A percentile compares a stretch with the other conserved stretches of the same genome.
Conservation (phyloP, 2,888 invertebrate genomes). For the Aphidoletes aphidimyza region DNA sequence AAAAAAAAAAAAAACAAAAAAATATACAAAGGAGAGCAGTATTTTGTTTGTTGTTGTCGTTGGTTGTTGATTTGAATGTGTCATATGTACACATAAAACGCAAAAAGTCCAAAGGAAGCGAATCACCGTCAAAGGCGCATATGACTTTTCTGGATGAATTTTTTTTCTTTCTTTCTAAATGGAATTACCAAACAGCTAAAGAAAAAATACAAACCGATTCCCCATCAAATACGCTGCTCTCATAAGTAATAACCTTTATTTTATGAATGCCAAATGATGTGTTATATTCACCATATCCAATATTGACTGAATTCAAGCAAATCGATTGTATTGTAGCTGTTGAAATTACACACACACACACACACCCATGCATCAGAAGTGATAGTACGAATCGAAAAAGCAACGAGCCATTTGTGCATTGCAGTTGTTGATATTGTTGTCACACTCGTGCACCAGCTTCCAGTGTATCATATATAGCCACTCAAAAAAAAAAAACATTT, state of each 20-base stretch:
- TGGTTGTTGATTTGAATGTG: too few species aligned
- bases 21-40: too few species aligned
- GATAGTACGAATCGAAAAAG: not conserved
- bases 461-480: not conserved
- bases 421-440: not conserved
- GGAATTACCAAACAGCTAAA: too few species aligned
- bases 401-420: not conserved
- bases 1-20: not conserved
- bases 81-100: too few species aligned
- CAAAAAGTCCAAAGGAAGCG: too few species aligned
- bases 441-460: not conserved
- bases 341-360: not conserved
- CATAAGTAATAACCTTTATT: not conserved
- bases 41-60: too few species aligned
- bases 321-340: not conserved
- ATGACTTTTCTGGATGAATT: too few species aligned
- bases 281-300: not conserved
- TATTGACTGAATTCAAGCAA: not conserved
- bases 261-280: constrained; percentile 9
- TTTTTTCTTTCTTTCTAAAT: too few species aligned
- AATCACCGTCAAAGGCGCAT: too few species aligned
- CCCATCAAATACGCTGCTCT: too few species aligned
- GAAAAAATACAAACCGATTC: too few species aligned
- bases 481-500: not conserved
- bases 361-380: not conserved